Conservation (phyloP, 2,888 invertebrate genomes). For the Hermodice carunculata region DNA sequence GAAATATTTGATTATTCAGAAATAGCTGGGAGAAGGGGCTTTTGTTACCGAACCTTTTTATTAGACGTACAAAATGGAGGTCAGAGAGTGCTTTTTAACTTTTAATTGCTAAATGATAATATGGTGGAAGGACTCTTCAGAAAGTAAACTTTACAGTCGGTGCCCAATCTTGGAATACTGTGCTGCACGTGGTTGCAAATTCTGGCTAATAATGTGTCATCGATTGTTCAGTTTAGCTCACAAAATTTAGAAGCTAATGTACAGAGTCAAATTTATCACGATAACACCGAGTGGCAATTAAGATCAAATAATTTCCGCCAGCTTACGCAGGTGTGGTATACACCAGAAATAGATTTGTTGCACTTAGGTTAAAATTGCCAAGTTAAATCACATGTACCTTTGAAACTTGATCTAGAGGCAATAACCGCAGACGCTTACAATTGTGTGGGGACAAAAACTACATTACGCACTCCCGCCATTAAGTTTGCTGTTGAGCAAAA, state of each 20-base stretch:
- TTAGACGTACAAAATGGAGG: neutral
- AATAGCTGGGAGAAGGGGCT: too few relatives aligned
- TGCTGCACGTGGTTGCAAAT: too few relatives aligned
- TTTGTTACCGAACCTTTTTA: neutral
- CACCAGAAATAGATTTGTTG: neutral
- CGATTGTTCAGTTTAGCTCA: neutral
- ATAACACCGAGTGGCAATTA: neutral
- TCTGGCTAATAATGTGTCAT: too few relatives aligned
- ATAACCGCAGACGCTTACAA: slow-evolving; percentile 15
- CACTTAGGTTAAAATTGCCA: slow-evolving; percentile 2
- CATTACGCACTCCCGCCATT: neutral
- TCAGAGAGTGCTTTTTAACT: neutral
- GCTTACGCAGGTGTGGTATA: neutral
- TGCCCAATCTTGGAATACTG: neutral
- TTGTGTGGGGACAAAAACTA: neutral
- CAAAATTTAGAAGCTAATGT: neutral
- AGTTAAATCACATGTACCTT: slow-evolving; percentile 9
- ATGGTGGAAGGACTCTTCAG: neutral
- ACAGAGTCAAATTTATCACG: neutral
- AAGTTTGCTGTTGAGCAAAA: neutral
- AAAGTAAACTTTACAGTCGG: neutral
- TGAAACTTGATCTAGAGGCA: slow-evolving; percentile 15
- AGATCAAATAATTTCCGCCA: neutral
- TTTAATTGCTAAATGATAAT: neutral
- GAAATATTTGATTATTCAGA: too few relatives aligned